phyloP scores from a whole-genome alignment of 2,797 vertebrate genomes.

The Lophura swinhoii region DNA sequence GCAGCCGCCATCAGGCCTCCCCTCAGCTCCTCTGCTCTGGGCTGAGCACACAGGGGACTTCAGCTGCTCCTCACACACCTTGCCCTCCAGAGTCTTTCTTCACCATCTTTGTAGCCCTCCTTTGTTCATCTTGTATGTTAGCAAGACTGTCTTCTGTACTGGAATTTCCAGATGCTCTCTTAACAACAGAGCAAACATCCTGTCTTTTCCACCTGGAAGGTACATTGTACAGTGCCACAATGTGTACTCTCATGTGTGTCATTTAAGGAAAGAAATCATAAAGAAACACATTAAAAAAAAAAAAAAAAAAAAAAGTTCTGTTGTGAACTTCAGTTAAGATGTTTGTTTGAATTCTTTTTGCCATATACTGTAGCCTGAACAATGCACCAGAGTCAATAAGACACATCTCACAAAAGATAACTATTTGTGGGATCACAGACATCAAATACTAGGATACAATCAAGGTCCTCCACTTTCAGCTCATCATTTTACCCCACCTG shows the following conservation, averaged over 20 bases:
- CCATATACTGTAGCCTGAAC: neutral
- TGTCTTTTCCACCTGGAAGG: neutral
- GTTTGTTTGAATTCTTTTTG: neutral
- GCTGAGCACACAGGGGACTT: too few species aligned
- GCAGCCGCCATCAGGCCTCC: too few species aligned
- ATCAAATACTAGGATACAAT: neutral
- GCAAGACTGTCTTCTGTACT: neutral
- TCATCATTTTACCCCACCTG: neutral
- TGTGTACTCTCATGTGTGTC: fast-evolving
- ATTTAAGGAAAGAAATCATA: neutral
- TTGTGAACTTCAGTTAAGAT: neutral
- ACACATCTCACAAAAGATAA: neutral
- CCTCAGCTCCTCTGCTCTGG: too few species aligned
- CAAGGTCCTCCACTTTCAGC: neutral
- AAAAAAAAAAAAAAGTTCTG: neutral
- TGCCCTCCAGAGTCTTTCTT: neutral
- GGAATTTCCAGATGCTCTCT: neutral
- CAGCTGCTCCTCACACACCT: neutral
- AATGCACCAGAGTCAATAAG: neutral
- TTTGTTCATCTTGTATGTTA: neutral
- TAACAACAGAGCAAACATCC: neutral
- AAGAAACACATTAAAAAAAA: neutral
- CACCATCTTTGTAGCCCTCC: neutral
- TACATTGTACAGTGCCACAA: neutral
- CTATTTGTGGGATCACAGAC: neutral